These are phyloP conservation scores for Physocephala rufipes DNA, from an alignment of 2,888 invertebrate genomes.

Conservation along the genomic window DNA sequence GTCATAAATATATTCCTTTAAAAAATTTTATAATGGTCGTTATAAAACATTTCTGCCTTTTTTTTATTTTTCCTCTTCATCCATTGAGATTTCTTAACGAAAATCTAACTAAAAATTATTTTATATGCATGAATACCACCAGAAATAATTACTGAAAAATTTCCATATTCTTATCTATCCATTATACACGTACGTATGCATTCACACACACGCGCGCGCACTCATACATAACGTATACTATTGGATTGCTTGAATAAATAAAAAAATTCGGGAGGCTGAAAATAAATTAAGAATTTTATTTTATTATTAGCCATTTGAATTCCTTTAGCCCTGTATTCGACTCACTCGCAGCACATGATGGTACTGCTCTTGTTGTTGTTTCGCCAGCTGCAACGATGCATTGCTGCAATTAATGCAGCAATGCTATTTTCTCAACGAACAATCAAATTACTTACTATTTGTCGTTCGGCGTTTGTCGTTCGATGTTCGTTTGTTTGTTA, in stretches of 20 bases:
- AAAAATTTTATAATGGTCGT: no score
- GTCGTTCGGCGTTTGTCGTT: slow-evolving; percentile 21
- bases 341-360: not conserved
- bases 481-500: not conserved
- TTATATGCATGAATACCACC: no score
- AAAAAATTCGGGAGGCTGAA: slow-evolving; percentile 18
- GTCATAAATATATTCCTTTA: no score
- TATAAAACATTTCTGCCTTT: no score
- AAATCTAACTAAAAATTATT: no score
- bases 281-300: slow-evolving; percentile 27
- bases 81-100: no score
- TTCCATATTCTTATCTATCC: not conserved
- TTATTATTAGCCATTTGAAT: slow-evolving; percentile 33
- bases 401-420: no score
- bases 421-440: slow-evolving; percentile 9
- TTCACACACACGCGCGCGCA: not conserved
- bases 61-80: no score
- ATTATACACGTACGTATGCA: not conserved
- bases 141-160: no score
- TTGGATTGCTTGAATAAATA: slow-evolving; percentile 21
- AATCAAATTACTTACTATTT: not conserved
- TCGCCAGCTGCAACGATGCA: slow-evolving; percentile 28
- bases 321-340: not conserved
- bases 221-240: not conserved
- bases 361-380: not conserved